Evolutionary conservation across 2,888 invertebrate genomes (phyloP), one percentile per base, ranked within the genome.

Genomic region (Eupithecia centaureata): DNA sequence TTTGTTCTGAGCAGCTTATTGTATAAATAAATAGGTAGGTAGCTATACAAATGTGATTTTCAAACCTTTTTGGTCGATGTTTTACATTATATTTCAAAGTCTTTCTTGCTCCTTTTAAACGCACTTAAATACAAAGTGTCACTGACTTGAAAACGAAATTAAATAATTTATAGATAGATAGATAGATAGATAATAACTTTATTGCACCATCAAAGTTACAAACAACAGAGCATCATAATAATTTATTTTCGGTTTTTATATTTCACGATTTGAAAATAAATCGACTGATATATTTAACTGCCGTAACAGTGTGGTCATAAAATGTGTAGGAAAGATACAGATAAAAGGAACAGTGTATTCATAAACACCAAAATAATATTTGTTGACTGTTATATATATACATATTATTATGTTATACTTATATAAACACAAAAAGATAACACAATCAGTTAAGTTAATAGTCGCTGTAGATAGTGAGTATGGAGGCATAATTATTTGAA

Each of bases 281-380:
- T n/a, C n/a, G n/a, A n/a, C n/a, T n/a, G n/a, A n/a, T n/a, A n/a
- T n/a, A n/a, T n/a, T n/a, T n/a, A n/a, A n/a, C n/a, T n/a, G n/a
- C n/a, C n/a, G 3, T 13, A 13, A 13, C 13, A 35, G 15, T 13
- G 13, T 35, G 35, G 15, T 35, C 2, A 5, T 35, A 0, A 35
- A 35, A 35, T 35, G 35, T 15, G 35, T 15, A 38, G n/a, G 7
- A n/a, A 38, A 38, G n/a, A n/a, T n/a, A n/a, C n/a, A n/a, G n/a
- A n/a, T n/a, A n/a, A n/a, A n/a, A n/a, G n/a, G n/a, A n/a, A n/a
- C 12, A 47, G 4, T 22, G 18, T 47, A 22, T 10, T 47, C 22
- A 47, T 47, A 47, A 47, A 47, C 47, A 47, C 47, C 47, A 22
- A 47, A 47, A 47, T 47, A 47, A 22, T 47, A 10, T 22, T 22